Conservation (phyloP, 2,113 vertebrate species). For the Dicerorhinus sumatrensis region DNA sequence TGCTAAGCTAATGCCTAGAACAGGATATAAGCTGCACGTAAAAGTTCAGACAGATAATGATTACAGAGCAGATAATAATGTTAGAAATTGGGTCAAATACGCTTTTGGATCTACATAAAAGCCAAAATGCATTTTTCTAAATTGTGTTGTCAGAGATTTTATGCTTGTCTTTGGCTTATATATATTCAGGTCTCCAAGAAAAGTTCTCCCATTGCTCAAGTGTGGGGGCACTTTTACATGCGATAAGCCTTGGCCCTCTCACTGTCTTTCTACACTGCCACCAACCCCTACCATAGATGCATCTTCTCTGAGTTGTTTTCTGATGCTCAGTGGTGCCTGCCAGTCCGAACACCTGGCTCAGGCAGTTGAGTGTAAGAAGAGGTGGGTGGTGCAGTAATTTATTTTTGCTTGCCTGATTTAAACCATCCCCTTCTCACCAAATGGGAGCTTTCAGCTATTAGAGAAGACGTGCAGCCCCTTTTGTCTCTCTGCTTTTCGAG, state of each 20-base stretch:
- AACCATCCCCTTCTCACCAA: conserved; percentile 61
- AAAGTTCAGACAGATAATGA: conserved; percentile 24
- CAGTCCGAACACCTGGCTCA: conserved; percentile 44
- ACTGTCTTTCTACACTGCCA: not conserved
- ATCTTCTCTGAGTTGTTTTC: not conserved
- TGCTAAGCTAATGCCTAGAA: not conserved
- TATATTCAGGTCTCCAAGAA: not conserved
- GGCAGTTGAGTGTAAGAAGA: conserved; percentile 55
- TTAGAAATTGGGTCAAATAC: conserved; percentile 23
- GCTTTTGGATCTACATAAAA: not conserved
- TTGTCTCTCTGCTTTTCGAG: conserved; percentile 59
- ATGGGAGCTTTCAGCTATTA: conserved; percentile 63
- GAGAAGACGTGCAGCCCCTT: not conserved
- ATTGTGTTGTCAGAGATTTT: not conserved
- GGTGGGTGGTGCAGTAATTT: conserved; percentile 59
- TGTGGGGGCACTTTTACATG: not conserved
- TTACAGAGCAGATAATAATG: not conserved
- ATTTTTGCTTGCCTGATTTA: conserved; percentile 69
- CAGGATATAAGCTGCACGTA: not conserved
- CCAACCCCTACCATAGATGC: not conserved
- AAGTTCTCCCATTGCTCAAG: not conserved
- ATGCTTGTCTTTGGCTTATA: not conserved
- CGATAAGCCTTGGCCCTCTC: not conserved
- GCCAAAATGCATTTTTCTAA: conserved; percentile 48
- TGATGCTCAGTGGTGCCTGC: not conserved